phyloP scores from a whole-genome alignment of 1,140 invertebrate genomes.

The Diabrotica virgifera region DNA sequence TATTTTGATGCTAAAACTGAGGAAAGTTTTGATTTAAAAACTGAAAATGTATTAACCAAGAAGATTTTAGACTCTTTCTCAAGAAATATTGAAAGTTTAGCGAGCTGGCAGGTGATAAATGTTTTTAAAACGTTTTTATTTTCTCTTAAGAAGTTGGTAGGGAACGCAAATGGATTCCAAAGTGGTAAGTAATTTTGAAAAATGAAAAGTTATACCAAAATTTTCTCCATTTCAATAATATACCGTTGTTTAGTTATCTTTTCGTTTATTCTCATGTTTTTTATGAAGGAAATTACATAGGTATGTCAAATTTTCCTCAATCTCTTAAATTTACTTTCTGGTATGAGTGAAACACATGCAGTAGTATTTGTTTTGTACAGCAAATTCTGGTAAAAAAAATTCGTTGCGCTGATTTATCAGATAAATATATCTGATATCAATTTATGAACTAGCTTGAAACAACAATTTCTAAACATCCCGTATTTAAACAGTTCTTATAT shows the following conservation, averaged over 20 bases:
- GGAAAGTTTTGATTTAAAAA: constrained; percentile 19
- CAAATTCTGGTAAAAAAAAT: too few species aligned
- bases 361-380: neutral
- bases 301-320: too few species aligned
- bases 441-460: too few species aligned
- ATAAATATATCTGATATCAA: too few species aligned
- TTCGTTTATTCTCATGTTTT: neutral
- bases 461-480: too few species aligned
- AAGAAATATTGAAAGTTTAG: constrained; percentile 32
- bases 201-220: neutral
- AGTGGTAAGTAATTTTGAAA: neutral
- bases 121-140: constrained; percentile 41
- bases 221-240: neutral
- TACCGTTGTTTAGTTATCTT: neutral
- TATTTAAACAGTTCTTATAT: too few species aligned
- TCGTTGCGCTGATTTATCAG: too few species aligned
- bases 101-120: constrained; percentile 43
- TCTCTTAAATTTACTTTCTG: too few species aligned
- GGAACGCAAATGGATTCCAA: neutral
- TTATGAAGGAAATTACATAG: neutral
- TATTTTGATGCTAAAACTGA: constrained; percentile 11
- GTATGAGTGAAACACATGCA: neutral
- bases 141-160: constrained; percentile 34
- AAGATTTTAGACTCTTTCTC: constrained; percentile 36
- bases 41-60: constrained; percentile 31